Conservation (phyloP, 2,888 invertebrate species). For the Tipula lateralis region DNA sequence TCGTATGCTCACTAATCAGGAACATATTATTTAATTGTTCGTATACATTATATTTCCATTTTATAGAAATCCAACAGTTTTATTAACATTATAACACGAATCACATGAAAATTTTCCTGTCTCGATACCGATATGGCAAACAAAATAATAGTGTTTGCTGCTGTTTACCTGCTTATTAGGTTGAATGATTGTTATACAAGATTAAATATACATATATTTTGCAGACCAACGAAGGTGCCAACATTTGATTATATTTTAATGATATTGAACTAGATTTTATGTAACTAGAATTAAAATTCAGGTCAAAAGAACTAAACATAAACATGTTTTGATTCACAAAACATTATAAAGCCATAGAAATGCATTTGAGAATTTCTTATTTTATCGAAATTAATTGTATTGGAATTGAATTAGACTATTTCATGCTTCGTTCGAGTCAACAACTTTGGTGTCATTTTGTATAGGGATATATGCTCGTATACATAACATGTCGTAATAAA, state of each 20-base stretch:
- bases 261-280: neutral
- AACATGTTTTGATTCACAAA: neutral
- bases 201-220: neutral
- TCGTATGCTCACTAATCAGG: no score
- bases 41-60: no score
- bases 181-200: neutral
- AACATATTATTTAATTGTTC: no score
- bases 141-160: no score
- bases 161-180: neutral
- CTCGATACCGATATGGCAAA: neutral
- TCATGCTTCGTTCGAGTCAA: neutral
- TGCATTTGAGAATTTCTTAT: neutral
- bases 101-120: neutral
- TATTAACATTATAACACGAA: neutral
- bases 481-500: neutral
- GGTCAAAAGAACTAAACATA: neutral
- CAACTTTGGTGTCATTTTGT: neutral
- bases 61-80: no score
- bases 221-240: neutral
- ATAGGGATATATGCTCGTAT: neutral
- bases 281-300: neutral
- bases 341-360: neutral
- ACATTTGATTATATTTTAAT: neutral
- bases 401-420: neutral
- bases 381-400: neutral